phyloP scores from a whole-genome alignment of 1,140 invertebrate species.

The Penaeus indicus region DNA sequence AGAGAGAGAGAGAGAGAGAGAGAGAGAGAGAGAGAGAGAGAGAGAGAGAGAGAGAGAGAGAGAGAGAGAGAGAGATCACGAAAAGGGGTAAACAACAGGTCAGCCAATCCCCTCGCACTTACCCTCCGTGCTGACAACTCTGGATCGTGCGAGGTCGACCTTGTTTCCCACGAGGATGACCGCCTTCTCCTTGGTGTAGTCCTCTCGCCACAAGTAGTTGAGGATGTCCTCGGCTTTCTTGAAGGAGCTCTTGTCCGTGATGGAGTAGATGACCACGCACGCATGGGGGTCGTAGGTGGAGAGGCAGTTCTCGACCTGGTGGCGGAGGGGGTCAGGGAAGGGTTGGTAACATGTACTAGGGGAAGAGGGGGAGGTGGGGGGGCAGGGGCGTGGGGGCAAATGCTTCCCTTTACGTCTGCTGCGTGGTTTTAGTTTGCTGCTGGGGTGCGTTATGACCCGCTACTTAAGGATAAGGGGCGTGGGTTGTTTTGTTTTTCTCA shows the following conservation, averaged over 20 bases:
- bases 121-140: slow-evolving; percentile 67
- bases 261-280: slow-evolving; percentile 92
- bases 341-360: too few species aligned
- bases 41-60: too few species aligned
- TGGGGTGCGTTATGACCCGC: too few species aligned
- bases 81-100: background rate
- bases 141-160: slow-evolving; percentile 73
- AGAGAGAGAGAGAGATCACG: too few species aligned
- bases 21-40: too few species aligned
- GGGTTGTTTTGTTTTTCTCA: too few species aligned
- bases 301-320: slow-evolving; percentile 78
- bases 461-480: too few species aligned
- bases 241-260: slow-evolving; percentile 85
- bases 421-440: too few species aligned
- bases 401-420: too few species aligned
- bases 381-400: too few species aligned
- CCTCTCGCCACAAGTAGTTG: slow-evolving; percentile 81
- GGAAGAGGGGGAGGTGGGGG: too few species aligned
- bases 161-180: slow-evolving; percentile 77
- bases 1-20: too few species aligned
- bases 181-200: slow-evolving; percentile 68
- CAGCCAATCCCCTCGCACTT: background rate
- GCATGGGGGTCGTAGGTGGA: slow-evolving; percentile 90
- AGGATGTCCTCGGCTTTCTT: slow-evolving; percentile 84
- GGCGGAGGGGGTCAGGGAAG: background rate